Conservation (phyloP, 2,113 vertebrate genomes). For the Sprattus sprattus region DNA sequence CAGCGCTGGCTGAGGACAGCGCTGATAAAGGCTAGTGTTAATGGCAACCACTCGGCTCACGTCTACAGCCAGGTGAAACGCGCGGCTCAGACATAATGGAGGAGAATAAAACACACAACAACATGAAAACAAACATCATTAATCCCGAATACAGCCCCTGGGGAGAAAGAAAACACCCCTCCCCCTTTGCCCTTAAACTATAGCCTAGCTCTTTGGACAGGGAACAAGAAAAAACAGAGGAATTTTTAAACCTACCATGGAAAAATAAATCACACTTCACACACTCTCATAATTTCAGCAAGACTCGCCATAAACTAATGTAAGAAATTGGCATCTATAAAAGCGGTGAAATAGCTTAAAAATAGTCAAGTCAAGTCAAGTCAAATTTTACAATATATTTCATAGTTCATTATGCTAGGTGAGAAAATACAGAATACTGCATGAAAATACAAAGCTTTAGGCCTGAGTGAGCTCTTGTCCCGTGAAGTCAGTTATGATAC, state of each 20-base stretch:
- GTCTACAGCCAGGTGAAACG: constrained; percentile 45
- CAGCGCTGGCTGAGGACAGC: constrained; percentile 44
- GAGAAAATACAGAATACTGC: neutral
- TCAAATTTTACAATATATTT: neutral
- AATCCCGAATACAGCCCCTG: neutral
- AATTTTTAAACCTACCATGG: constrained; percentile 24
- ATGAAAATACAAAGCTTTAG: neutral
- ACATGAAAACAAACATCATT: constrained; percentile 20
- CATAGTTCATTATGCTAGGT: neutral
- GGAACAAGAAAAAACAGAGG: constrained; percentile 16
- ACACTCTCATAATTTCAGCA: constrained; percentile 29
- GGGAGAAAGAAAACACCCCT: neutral
- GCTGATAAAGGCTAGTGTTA: constrained; percentile 54
- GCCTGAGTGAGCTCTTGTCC: neutral
- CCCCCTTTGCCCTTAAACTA: neutral
- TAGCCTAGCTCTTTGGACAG: neutral
- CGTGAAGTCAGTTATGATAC: neutral
- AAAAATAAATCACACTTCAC: constrained; percentile 31
- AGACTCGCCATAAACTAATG: constrained; percentile 21
- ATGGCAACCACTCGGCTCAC: constrained; percentile 49
- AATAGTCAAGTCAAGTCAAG: neutral
- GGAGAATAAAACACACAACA: constrained; percentile 35
- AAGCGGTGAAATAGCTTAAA: neutral
- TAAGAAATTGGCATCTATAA: constrained; percentile 1
- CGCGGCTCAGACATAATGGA: neutral